Base-by-base conservation (phyloP, 2,888 invertebrate species). In the Carpatolechia fugitivella region DNA sequence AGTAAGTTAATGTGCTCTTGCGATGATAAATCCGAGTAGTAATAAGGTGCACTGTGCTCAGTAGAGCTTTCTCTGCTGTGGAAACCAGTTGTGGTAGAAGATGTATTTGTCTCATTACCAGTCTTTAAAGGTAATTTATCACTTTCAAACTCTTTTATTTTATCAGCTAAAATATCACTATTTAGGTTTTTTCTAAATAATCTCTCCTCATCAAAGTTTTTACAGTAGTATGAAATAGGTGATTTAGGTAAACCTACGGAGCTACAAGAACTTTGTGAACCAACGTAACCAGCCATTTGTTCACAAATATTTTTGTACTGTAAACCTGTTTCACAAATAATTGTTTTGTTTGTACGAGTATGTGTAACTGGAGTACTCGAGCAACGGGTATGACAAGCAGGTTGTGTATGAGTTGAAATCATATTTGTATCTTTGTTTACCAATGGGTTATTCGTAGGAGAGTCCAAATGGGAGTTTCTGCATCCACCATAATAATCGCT, bases 1-100 rank as follows among this genome's bases (percentile, higher is more conserved):
- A 88, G 62, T 53, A 87, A 67, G 64, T 91, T 90, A 56, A 91
- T 85, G 62, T 91, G 88, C 60, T 90, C 90, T 66, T 91, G 90
- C 2, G 91, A 85, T 64, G 89, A 93, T 50, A 93, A 88, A 78
- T 97, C 97, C 0, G 97, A 96, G 76, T 97, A 97, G 72, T 97
- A 97, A 72, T 97, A 97, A 0, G 97, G 96, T 31, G 95, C 96
- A 54, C 93, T 92, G 59, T 94, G 93, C 61, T 93, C 93, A 14
- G 91, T 90, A 60, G 93, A 93, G 68, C 92, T 93, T 68, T 92
- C 92, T 56, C 93, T 90, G 65, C 92, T 92, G 62, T 93, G 93
- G 63, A 91, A 85, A 2, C 91, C 91, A 18, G 90, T 90, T 18
- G 83, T 79, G 18, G 79, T 76, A 36, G 84, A 82, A 35, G 83